Conservation (phyloP, 2,113 vertebrate species). For the Corythornis vintsioides region DNA sequence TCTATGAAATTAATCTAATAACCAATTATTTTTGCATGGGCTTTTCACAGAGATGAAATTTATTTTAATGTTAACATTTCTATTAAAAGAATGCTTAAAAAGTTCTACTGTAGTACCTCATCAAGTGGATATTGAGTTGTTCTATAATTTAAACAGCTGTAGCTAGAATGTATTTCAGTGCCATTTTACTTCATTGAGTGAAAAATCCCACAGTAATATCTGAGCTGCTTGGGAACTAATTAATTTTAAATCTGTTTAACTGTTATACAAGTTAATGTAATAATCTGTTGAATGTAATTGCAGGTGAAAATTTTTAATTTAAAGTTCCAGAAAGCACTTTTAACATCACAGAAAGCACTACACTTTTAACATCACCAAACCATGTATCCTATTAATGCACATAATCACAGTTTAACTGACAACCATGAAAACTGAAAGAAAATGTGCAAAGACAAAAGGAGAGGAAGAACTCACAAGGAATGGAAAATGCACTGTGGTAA, state of each 20-base stretch:
- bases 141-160: slow-evolving; percentile 20
- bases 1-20: background rate
- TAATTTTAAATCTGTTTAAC: slow-evolving; percentile 58
- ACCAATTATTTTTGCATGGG: background rate
- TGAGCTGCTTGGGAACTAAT: slow-evolving; percentile 47
- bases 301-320: slow-evolving; percentile 39
- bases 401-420: slow-evolving; percentile 35
- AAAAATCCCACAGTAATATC: slow-evolving; percentile 46
- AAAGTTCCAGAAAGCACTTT: slow-evolving; percentile 48
- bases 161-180: background rate
- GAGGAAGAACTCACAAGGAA: background rate
- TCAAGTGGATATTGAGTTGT: background rate
- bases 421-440: background rate
- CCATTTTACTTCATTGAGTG: slow-evolving; percentile 48
- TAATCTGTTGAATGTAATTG: slow-evolving; percentile 54
- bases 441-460: background rate
- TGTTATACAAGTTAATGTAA: slow-evolving; percentile 42
- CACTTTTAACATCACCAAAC: background rate
- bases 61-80: slow-evolving; percentile 19
- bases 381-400: slow-evolving; percentile 6
- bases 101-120: background rate
- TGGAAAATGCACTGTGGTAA: background rate
- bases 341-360: background rate
- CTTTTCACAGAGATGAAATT: background rate
- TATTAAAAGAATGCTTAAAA: background rate